Evolutionary conservation across 2,888 invertebrate genomes (phyloP).

Genomic region (Lithophane socia): DNA sequence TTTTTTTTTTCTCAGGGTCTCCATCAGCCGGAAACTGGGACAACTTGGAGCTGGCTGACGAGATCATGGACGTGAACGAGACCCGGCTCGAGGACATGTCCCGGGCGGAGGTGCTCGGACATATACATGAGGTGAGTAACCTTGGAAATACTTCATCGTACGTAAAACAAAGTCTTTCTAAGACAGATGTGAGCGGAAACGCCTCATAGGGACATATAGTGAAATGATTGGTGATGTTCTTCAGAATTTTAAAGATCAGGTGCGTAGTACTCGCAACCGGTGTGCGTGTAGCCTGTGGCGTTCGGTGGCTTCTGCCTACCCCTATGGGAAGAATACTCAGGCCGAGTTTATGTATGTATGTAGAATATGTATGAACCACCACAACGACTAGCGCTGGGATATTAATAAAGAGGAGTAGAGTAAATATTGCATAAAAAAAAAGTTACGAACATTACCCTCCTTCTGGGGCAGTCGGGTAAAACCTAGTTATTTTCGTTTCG

Average conservation of each 20-base stretch:
- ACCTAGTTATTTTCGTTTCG: too few relatives aligned
- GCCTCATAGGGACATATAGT: too few relatives aligned
- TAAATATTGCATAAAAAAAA: not conserved
- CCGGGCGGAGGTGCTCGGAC: conserved; percentile 97
- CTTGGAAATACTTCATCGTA: not conserved
- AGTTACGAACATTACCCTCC: not conserved
- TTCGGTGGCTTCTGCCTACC: too few relatives aligned
- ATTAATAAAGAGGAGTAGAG: not conserved
- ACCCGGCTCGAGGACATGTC: conserved; percentile 97
- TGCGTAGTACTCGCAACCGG: too few relatives aligned
- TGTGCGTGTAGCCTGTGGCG: too few relatives aligned
- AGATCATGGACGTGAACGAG: conserved; percentile 99
- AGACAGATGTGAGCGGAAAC: not conserved
- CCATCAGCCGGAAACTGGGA: conserved; percentile 95
- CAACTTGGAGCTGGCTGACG: conserved; percentile 98
- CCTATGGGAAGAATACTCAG: too few relatives aligned
- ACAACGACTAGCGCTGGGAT: not conserved
- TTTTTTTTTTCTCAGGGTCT: conserved; percentile 75
- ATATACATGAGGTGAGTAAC: conserved; percentile 96
- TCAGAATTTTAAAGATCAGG: not conserved
- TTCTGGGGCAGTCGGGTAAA: too few relatives aligned
- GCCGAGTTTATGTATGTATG: too few relatives aligned
- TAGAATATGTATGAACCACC: too few relatives aligned
- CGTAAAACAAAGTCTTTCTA: not conserved
- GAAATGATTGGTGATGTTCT: too few relatives aligned